Conservation (phyloP, 35 echinoderm and acorn worm species). For the Eucidaris tribuloides region DNA sequence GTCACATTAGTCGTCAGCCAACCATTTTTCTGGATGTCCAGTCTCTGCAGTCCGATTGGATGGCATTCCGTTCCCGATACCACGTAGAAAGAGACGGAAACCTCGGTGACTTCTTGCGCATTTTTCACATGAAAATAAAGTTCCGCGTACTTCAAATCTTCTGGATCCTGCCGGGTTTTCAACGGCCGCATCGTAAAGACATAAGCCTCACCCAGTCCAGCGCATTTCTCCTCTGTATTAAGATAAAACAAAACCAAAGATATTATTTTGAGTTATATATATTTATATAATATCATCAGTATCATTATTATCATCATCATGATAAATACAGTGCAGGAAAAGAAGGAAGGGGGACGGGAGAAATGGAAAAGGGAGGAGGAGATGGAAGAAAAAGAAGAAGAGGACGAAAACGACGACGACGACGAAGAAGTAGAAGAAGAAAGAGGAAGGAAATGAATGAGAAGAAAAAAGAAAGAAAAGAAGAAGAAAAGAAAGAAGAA, state of each 20-base stretch:
- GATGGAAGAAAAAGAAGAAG: not conserved
- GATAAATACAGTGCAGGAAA: not conserved
- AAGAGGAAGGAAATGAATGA: not conserved
- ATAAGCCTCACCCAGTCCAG: slow-evolving; percentile 10
- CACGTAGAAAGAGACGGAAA: not conserved
- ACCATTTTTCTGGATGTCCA: not conserved
- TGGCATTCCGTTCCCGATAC: slow-evolving; percentile 5
- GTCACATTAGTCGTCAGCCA: slow-evolving; percentile 32
- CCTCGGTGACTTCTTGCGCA: not conserved
- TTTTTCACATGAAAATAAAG: slow-evolving; percentile 11
- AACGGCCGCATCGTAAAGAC: not conserved
- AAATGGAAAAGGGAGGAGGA: not conserved
- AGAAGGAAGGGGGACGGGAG: not conserved
- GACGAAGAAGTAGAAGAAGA: not conserved
- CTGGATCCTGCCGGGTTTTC: not conserved
- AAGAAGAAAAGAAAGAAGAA: not conserved
- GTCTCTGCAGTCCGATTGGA: slow-evolving; percentile 10
- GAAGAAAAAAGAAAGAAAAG: not conserved
- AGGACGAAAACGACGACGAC: not conserved
- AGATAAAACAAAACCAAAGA: not conserved
- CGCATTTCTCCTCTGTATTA: not conserved
- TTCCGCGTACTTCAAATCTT: slow-evolving; percentile 5
- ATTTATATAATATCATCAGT: not conserved
- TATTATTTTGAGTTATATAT: not conserved
- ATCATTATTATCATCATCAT: not conserved